A percentile compares a stretch with the other conserved stretches of the same genome.
Evolutionary conservation across 2,113 vertebrate species (phyloP).

Genomic region (Verasper variegatus): DNA sequence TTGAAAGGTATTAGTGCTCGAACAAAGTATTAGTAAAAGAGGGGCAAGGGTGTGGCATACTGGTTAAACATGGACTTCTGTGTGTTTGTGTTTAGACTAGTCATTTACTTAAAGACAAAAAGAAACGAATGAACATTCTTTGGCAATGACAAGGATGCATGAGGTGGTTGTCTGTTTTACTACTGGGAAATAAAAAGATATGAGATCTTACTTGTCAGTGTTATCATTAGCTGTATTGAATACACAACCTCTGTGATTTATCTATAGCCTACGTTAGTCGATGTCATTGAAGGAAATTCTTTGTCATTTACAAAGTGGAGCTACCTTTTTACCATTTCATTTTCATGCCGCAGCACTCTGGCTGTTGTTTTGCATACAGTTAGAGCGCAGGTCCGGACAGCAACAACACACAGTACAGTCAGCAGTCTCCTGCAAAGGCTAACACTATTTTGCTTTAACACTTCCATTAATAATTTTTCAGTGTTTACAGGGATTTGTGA

Average conservation of each 20-base stretch:
- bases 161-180: neutral
- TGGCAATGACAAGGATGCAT: neutral
- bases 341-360: slow-evolving; percentile 65
- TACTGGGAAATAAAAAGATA: too few species aligned
- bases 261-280: too few species aligned
- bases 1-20: too few species aligned
- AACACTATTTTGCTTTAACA: neutral
- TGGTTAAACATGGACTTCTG: slow-evolving; percentile 54
- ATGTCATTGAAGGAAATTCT: neutral
- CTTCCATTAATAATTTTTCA: neutral
- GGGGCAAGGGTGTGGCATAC: slow-evolving; percentile 54
- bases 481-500: too few species aligned
- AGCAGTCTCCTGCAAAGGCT: slow-evolving; percentile 40
- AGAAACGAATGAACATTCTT: neutral
- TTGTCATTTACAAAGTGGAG: neutral
- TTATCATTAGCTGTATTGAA: too few species aligned
- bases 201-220: too few species aligned
- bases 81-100: slow-evolving; percentile 49
- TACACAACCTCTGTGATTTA: neutral
- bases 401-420: slow-evolving; percentile 69
- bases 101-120: neutral
- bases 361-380: slow-evolving; percentile 81
- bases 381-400: slow-evolving; percentile 71
- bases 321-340: slow-evolving; percentile 45
- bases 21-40: neutral